Evolutionary conservation across 2,797 vertebrate species (phyloP).

Genomic region (Chelon labrosus): DNA sequence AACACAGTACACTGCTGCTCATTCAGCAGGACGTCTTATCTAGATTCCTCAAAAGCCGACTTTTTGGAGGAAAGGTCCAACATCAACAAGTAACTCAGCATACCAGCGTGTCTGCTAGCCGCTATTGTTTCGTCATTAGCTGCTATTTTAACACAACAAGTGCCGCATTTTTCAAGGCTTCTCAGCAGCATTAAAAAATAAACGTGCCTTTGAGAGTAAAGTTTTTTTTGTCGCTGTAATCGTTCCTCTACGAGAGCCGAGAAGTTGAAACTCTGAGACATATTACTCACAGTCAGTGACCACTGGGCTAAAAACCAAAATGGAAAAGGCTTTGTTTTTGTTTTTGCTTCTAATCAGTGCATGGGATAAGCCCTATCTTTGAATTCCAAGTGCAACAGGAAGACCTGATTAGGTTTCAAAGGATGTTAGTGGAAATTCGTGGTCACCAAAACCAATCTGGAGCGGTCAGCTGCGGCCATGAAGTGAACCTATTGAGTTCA

Average conservation of each 20-base stretch:
- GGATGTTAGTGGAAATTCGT: slow-evolving; percentile 70
- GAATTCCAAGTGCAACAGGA: slow-evolving; percentile 81
- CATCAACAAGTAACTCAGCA: slow-evolving; percentile 27
- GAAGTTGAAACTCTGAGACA: slow-evolving; percentile 30
- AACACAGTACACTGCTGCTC: slow-evolving; percentile 25
- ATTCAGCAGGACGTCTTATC: slow-evolving; percentile 34
- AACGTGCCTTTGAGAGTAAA: slow-evolving; percentile 5
- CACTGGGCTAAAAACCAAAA: slow-evolving; percentile 27
- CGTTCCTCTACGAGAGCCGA: not conserved
- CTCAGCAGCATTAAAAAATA: not conserved
- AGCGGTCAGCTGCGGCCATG: slow-evolving; percentile 49
- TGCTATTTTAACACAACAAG: slow-evolving; percentile 28
- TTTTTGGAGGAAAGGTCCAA: slow-evolving; percentile 28
- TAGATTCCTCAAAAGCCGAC: slow-evolving; percentile 33
- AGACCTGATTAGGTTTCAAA: slow-evolving; percentile 78
- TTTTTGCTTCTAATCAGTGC: slow-evolving; percentile 71
- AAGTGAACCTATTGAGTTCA: slow-evolving; percentile 54
- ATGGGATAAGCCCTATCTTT: slow-evolving; percentile 57
- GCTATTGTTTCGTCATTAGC: slow-evolving; percentile 32
- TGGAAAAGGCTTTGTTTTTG: slow-evolving; percentile 63
- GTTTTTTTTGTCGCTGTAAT: slow-evolving; percentile 17
- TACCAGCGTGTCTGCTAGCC: slow-evolving; percentile 19
- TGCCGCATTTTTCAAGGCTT: not conserved
- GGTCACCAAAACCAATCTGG: slow-evolving; percentile 59
- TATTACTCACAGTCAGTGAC: slow-evolving; percentile 30